Conservation (phyloP, 2,888 invertebrate genomes). For the Brachylomia viminalis region DNA sequence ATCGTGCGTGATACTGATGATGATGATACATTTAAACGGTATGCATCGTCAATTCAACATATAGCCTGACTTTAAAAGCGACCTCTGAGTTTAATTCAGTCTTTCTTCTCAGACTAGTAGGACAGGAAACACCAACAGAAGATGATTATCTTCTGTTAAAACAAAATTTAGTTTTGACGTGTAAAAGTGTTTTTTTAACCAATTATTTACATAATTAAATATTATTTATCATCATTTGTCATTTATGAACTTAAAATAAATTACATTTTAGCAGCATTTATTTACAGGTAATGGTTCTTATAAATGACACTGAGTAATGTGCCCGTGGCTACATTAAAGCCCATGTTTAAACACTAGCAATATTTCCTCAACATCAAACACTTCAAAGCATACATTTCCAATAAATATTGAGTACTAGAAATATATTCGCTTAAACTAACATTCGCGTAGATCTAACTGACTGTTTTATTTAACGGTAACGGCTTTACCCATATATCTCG, state of each 20-base stretch:
- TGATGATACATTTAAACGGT: not conserved
- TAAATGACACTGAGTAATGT: not conserved
- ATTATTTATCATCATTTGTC: not conserved
- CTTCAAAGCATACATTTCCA: not conserved
- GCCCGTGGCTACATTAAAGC: not conserved
- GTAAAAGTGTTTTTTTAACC: not conserved
- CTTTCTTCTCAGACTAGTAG: not conserved
- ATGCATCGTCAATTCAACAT: not conserved
- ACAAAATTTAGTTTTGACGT: no score
- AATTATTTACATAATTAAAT: not conserved
- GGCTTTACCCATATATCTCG: constrained; percentile 11
- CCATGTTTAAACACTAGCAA: not conserved
- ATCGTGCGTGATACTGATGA: not conserved
- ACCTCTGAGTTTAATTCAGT: not conserved
- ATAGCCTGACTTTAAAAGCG: not conserved
- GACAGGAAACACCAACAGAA: not conserved
- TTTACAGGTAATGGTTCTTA: not conserved
- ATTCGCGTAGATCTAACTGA: constrained; percentile 18
- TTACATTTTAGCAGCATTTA: not conserved
- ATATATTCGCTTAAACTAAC: constrained; percentile 2
- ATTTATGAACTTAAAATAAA: not conserved
- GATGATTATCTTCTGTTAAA: no score
- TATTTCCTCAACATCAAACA: constrained; percentile 3
- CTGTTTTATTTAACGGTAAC: constrained; percentile 32
- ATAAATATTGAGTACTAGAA: not conserved